Percentiles rank a stretch among this genome's conserved stretches.
phyloP scores from a whole-genome alignment of 2,113 vertebrate species.

The Burhinus oedicnemus region DNA sequence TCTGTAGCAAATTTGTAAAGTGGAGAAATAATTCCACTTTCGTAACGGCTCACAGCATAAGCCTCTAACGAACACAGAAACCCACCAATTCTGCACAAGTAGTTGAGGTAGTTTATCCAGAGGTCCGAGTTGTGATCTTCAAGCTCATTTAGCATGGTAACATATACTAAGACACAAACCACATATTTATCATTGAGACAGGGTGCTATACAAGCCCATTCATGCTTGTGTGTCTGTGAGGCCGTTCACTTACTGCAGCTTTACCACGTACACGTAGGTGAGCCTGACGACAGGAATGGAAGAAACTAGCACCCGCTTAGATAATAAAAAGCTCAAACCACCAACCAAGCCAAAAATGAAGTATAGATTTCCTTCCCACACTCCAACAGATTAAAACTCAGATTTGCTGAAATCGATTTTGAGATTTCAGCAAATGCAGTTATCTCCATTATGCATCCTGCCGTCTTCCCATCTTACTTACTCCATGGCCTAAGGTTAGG shows the following conservation, averaged over 20 bases:
- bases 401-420: conserved; percentile 4
- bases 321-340: not conserved
- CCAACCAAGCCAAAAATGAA: not conserved
- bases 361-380: conserved; percentile 11
- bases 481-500: not conserved
- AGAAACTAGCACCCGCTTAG: not conserved
- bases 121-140: not conserved
- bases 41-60: not conserved
- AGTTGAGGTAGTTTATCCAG: not conserved
- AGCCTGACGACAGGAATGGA: not conserved
- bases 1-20: not conserved
- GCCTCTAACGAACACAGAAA: not conserved
- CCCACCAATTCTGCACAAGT: not conserved
- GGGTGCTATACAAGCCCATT: not conserved
- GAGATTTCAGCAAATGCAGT: conserved; percentile 15
- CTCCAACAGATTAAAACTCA: not conserved
- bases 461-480: not conserved
- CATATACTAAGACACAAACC: not conserved
- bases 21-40: not conserved
- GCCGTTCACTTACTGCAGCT: not conserved
- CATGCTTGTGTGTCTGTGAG: not conserved
- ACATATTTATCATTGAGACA: not conserved
- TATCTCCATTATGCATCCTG: not conserved
- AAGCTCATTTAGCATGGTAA: not conserved
- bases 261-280: accelerated